These are phyloP conservation scores for Allobates femoralis DNA, from an alignment of 2,797 vertebrate species.

Conservation along the genomic window DNA sequence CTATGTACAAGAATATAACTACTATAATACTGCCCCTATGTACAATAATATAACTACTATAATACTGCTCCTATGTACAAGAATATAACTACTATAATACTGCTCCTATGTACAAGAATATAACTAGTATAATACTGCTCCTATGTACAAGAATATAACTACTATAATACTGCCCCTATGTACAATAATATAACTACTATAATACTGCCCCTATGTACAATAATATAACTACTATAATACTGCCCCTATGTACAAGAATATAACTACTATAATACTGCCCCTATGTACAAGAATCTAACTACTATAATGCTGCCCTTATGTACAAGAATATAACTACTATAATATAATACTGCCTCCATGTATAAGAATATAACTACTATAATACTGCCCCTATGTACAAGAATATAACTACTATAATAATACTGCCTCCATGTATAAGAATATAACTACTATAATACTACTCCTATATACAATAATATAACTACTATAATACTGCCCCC, in stretches of 20 bases:
- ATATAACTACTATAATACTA: conserved; percentile 1
- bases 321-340: no score
- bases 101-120: not conserved
- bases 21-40: no score
- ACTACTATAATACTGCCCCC: not conserved
- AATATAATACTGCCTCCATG: no score
- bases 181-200: no score
- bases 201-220: no score
- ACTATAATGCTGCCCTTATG: conserved; percentile 1
- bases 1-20: no score
- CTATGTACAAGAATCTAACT: not conserved
- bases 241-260: not conserved
- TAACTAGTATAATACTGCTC: conserved; percentile 1
- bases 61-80: not conserved
- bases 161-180: no score
- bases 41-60: no score
- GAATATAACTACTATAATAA: no score
- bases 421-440: not conserved
- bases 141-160: not conserved
- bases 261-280: not conserved
- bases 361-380: no score
- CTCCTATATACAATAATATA: not conserved
- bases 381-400: no score
- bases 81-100: not conserved
- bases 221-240: not conserved